Evolutionary conservation across 2,113 vertebrate species (phyloP), one percentile per base, ranked within the genome.

Genomic region (Dipodomys merriami): DNA sequence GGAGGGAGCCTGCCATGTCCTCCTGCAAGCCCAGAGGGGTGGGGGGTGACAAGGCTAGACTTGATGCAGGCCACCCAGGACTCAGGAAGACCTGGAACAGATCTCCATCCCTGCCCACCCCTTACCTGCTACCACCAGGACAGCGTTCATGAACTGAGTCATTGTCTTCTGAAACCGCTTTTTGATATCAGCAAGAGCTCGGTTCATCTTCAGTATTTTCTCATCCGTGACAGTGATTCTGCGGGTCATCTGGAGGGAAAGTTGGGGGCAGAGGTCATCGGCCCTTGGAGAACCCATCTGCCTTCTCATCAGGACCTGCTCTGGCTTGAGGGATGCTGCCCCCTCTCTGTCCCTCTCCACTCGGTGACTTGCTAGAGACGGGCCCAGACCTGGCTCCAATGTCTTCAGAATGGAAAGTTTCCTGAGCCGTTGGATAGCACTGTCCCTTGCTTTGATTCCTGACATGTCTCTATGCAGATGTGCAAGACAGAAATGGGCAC

Each of bases 121-220:
- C 91, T 95, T 88, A 98, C 97, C 97, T 95, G 97, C 95, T 5
- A 91, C 86, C 68, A 97, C 71, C 86, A 97, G 72, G 91, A 98
- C 29, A 11, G 94, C 95, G 72, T 97, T 97, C 88, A 93, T 95
- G 82, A 97, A 96, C 88, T 96, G 97, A 57, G 79, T 84, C 65
- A 96, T 67, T 4, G 92, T 95, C 91, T 96, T 97, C 94, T 96
- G 95, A 94, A 98, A 98, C 6, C 95, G 87, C 72, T 76, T 97
- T 90, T 95, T 97, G 93, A 97, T 96, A 25, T 95, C 95, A 29
- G 2, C 53, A 89, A 97, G 85, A 49, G 91, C 88, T 35, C 95
- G 95, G 74, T 23, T 94, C 74, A 96, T 93, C 68, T 95, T 95
- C 15, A 53, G n/a, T 2, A 90, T 8, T 27, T 91, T 94, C 4